Conservation (phyloP, 1,140 invertebrate genomes). For the Leptonema lineaticorne region DNA sequence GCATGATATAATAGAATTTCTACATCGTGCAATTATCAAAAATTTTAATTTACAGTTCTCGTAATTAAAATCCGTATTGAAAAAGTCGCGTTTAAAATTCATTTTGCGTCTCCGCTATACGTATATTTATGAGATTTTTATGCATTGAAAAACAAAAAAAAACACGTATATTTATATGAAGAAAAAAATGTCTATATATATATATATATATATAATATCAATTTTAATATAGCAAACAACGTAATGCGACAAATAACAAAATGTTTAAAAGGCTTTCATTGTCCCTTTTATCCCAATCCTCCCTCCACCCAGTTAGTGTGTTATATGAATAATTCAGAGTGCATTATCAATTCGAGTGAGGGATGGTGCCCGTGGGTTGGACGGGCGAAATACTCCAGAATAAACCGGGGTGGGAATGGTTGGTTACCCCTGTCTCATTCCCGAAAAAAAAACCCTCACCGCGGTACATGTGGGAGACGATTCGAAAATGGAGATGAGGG, state of each 20-base stretch:
- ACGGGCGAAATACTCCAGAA: not conserved
- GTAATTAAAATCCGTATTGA: no score
- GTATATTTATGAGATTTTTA: not conserved
- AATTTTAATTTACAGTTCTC: no score
- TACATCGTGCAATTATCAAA: no score
- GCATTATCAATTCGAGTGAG: slow-evolving; percentile 42
- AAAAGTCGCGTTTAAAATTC: no score
- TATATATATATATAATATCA: not conserved
- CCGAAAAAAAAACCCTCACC: not conserved
- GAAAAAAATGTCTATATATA: not conserved
- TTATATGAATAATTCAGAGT: slow-evolving; percentile 43
- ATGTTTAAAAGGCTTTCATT: slow-evolving; percentile 38
- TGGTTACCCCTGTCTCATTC: not conserved
- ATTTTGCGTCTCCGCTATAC: no score
- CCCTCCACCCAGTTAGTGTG: slow-evolving; percentile 35
- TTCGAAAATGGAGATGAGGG: not conserved
- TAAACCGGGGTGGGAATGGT: not conserved
- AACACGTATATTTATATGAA: not conserved
- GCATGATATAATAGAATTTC: no score
- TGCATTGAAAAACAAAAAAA: not conserved
- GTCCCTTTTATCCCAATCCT: slow-evolving; percentile 28
- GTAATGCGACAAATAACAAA: slow-evolving; percentile 33
- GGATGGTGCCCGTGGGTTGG: not conserved
- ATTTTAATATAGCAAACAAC: slow-evolving; percentile 21
- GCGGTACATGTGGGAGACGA: not conserved